These are phyloP conservation scores for Catharus fuscescens DNA, from an alignment of 2,113 vertebrate genomes.

Conservation along the genomic window DNA sequence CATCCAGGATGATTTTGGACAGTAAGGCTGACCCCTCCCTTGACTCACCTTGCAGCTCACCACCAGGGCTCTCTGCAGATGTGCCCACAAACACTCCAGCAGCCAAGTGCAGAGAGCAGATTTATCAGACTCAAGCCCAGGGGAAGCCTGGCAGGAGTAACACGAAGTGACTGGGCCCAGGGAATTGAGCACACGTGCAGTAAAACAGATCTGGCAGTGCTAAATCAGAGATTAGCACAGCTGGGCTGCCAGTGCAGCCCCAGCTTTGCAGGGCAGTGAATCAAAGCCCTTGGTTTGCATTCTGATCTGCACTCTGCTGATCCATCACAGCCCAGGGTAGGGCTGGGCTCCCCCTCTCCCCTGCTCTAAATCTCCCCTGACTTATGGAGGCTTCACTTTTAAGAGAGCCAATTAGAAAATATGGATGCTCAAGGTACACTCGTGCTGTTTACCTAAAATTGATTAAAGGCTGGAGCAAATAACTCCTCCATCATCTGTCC, in stretches of 20 bases:
- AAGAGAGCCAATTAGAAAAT: constrained; percentile 17
- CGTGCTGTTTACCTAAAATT: neutral
- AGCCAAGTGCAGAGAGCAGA: fast-evolving
- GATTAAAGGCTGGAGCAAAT: neutral
- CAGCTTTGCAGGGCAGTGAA: neutral
- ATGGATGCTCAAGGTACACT: neutral
- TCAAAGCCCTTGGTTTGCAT: neutral
- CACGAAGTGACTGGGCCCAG: too few species aligned
- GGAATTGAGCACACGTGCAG: neutral
- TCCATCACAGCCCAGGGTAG: neutral
- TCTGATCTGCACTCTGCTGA: neutral
- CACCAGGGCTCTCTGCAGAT: fast-evolving
- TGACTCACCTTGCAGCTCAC: neutral
- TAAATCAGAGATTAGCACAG: neutral
- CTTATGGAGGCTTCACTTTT: neutral
- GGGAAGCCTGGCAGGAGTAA: neutral
- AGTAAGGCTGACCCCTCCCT: neutral
- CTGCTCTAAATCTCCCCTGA: neutral
- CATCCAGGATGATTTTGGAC: fast-evolving
- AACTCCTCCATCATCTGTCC: constrained; percentile 23
- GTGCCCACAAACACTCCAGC: neutral
- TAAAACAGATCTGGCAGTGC: neutral
- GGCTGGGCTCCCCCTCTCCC: neutral
- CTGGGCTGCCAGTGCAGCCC: neutral
- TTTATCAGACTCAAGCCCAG: neutral